These are phyloP conservation scores for Xiphorhynchus elegans DNA, from an alignment of 2,113 vertebrate genomes.

Conservation along the genomic window DNA sequence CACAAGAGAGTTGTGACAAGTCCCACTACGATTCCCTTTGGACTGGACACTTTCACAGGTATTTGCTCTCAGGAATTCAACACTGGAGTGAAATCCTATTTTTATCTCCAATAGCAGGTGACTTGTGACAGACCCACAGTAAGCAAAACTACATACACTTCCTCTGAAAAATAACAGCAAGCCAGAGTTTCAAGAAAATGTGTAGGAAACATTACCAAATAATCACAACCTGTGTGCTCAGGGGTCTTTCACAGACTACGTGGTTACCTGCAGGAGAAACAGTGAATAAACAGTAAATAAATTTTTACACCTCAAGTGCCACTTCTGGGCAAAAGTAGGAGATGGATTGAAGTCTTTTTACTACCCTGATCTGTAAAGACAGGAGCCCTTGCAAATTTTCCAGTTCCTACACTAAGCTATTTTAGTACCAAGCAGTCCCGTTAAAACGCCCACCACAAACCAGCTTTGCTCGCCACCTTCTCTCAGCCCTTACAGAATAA, in stretches of 20 bases:
- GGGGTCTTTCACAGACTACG: neutral
- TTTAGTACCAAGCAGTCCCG: constrained; percentile 4
- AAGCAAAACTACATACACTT: neutral
- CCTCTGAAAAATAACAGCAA: neutral
- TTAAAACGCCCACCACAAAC: constrained; percentile 41
- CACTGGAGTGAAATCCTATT: neutral
- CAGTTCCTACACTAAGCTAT: constrained; percentile 33
- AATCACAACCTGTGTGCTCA: neutral
- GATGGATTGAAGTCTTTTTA: neutral
- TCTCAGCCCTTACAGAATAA: constrained; percentile 27
- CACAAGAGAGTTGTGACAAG: neutral
- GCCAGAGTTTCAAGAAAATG: neutral
- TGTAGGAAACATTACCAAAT: neutral
- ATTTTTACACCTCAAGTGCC: neutral
- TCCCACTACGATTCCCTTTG: neutral
- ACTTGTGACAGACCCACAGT: neutral
- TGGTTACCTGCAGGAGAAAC: neutral
- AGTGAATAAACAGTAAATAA: neutral
- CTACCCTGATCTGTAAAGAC: constrained; percentile 6
- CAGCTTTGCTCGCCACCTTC: constrained; percentile 42
- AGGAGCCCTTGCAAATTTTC: constrained; percentile 31
- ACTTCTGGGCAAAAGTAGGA: neutral
- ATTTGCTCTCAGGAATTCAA: neutral
- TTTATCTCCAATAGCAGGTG: neutral
- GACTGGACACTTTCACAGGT: neutral